phyloP scores from a whole-genome alignment of 1,140 invertebrate species.

The Zaprionus nigranus region DNA sequence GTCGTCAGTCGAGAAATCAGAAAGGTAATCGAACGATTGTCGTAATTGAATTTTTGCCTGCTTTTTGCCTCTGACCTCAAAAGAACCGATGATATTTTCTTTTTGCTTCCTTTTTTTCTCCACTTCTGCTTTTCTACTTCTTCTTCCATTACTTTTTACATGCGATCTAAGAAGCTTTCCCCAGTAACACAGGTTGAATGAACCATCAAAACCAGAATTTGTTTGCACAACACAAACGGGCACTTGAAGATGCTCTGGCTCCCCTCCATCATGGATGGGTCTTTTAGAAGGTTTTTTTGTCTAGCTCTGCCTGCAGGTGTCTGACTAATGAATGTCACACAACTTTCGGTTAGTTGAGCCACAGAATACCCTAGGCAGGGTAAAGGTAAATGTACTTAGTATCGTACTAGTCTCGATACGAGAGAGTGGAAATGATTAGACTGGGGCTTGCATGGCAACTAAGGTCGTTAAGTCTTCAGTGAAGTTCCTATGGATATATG shows the following conservation, averaged over 20 bases:
- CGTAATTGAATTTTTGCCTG: slow-evolving; percentile 13
- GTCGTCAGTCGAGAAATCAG: slow-evolving; percentile 15
- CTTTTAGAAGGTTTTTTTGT: background rate
- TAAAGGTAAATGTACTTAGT: background rate
- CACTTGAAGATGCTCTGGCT: slow-evolving; percentile 21
- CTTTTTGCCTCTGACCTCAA: slow-evolving; percentile 2
- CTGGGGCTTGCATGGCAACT: background rate
- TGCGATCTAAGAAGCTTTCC: slow-evolving; percentile 28
- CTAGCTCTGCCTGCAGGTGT: background rate
- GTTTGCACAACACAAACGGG: slow-evolving; percentile 14
- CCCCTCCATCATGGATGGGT: too few relatives aligned
- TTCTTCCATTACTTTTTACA: background rate
- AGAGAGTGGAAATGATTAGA: background rate
- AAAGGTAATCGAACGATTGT: slow-evolving; percentile 14
- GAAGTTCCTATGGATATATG: too few relatives aligned
- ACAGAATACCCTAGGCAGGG: background rate
- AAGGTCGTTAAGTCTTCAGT: background rate
- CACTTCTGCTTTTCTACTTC: background rate
- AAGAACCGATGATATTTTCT: slow-evolving; percentile 9
- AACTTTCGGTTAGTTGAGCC: background rate
- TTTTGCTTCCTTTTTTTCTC: background rate
- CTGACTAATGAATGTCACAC: background rate
- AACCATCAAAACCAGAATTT: slow-evolving; percentile 48
- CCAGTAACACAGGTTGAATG: slow-evolving; percentile 29
- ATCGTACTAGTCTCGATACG: background rate